Conservation (phyloP, 2,113 vertebrate species). For the Malurus cyaneus region DNA sequence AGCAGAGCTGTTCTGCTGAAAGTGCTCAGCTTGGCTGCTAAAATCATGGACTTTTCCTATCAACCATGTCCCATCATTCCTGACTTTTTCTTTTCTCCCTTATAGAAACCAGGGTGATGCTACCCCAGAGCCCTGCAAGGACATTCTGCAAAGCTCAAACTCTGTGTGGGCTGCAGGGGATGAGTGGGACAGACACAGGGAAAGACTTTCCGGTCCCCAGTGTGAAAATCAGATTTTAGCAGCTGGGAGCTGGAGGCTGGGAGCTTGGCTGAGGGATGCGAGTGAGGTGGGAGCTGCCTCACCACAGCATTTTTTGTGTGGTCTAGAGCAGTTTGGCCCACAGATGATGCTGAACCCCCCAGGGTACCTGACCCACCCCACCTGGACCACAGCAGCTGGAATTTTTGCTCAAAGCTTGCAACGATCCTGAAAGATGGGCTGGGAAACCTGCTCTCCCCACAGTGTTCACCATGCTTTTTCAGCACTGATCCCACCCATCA, state of each 20-base stretch:
- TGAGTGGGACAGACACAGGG: neutral
- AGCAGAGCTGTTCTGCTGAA: neutral
- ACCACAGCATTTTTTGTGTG: neutral
- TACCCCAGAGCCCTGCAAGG: neutral
- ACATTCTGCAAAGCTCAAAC: neutral
- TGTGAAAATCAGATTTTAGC: neutral
- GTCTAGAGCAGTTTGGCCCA: neutral
- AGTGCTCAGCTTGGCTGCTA: neutral
- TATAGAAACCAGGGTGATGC: neutral
- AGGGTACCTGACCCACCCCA: neutral
- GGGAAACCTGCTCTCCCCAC: neutral
- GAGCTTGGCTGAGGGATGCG: neutral
- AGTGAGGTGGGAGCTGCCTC: neutral
- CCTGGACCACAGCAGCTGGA: neutral
- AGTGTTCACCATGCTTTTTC: neutral
- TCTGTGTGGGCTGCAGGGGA: neutral
- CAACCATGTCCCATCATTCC: neutral
- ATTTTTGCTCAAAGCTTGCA: neutral
- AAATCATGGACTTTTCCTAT: neutral
- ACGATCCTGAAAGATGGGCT: neutral
- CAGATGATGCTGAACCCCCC: neutral
- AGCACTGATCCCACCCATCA: neutral
- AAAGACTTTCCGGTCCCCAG: neutral
- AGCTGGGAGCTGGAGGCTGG: neutral
- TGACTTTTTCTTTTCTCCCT: rapidly evolving